phyloP scores from a whole-genome alignment of 2,888 invertebrate species.

The Hartigia nigra region DNA sequence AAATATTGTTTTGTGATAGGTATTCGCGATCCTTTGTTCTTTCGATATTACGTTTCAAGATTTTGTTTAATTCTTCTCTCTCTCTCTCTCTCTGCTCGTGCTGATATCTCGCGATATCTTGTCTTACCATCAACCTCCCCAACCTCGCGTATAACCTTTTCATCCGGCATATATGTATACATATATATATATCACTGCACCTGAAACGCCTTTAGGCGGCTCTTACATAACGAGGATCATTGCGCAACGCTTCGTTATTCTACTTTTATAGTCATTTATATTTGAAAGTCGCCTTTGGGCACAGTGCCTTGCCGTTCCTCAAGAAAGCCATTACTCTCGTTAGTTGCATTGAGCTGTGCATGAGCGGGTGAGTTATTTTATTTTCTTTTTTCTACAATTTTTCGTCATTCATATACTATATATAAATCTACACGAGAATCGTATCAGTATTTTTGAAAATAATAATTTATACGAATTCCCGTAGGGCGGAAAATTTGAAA shows the following conservation, averaged over 20 bases:
- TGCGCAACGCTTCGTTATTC: constrained; percentile 30
- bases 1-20: too few species aligned
- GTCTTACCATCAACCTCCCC: constrained; percentile 22
- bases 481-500: too few species aligned
- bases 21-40: background rate
- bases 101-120: constrained; percentile 22
- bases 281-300: constrained; percentile 18
- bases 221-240: constrained; percentile 32
- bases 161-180: constrained; percentile 28
- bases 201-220: constrained; percentile 38
- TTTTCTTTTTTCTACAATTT: too few species aligned
- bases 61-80: constrained; percentile 20
- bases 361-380: too few species aligned
- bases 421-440: too few species aligned
- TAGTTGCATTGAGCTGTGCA: too few species aligned
- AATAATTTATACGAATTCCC: too few species aligned
- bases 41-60: background rate
- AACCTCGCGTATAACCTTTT: constrained; percentile 42
- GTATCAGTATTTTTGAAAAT: too few species aligned
- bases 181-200: constrained; percentile 35
- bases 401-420: too few species aligned
- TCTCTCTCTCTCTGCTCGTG: constrained; percentile 29
- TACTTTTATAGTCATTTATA: constrained; percentile 28
- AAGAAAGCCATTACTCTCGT: too few species aligned
- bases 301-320: too few species aligned